A percentile compares a stretch with the other conserved stretches of the same genome.
These are phyloP conservation scores for Masticophis lateralis DNA, from an alignment of 2,797 vertebrate species.

Conservation along the genomic window DNA sequence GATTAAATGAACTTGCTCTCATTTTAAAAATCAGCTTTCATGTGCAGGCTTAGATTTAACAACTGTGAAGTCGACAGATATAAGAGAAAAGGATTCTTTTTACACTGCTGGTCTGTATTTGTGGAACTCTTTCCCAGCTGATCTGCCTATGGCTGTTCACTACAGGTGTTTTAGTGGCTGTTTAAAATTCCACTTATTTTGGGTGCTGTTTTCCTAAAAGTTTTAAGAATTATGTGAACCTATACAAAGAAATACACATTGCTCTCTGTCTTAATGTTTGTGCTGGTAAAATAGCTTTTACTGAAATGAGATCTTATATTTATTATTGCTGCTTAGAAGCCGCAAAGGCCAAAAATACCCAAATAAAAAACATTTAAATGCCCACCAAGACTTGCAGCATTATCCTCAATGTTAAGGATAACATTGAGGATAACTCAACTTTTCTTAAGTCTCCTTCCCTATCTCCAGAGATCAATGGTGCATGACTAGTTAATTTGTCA, in stretches of 20 bases:
- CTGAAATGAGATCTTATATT: background rate
- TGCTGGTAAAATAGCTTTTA: background rate
- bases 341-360: background rate
- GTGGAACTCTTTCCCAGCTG: background rate
- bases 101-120: background rate
- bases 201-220: background rate
- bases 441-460: background rate
- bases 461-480: background rate
- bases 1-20: background rate
- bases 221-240: background rate
- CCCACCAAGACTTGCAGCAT: background rate
- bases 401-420: background rate
- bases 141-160: background rate
- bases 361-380: background rate
- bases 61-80: background rate
- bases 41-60: background rate
- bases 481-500: background rate
- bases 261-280: background rate
- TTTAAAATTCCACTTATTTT: background rate
- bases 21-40: background rate
- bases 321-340: background rate
- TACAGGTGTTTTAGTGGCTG: background rate
- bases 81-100: background rate
- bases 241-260: background rate
- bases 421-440: too few species aligned